These are phyloP conservation scores for Capra hircus DNA, from an alignment of 2,113 vertebrate genomes.

Conservation along the genomic window DNA sequence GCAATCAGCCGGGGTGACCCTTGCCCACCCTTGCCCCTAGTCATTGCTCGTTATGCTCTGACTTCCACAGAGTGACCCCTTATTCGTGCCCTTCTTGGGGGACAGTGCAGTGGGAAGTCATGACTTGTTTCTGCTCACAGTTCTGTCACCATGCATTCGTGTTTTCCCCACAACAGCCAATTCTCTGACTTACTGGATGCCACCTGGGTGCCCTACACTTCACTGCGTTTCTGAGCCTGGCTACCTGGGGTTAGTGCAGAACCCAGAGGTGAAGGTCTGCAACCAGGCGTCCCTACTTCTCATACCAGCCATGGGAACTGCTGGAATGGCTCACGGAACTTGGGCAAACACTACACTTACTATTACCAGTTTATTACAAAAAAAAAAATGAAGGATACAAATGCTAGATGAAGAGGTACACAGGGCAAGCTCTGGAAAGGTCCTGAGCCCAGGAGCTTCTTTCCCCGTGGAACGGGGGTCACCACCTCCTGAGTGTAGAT, in stretches of 20 bases:
- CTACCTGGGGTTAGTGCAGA: not conserved
- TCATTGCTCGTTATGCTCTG: not conserved
- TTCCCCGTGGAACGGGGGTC: fast-evolving
- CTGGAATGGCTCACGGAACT: not conserved
- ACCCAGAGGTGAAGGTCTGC: not conserved
- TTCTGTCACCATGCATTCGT: not conserved
- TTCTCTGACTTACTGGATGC: not conserved
- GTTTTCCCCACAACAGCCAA: not conserved
- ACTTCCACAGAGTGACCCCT: not conserved
- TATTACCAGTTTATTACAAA: not conserved
- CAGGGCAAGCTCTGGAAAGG: not conserved
- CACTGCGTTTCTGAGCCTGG: not conserved
- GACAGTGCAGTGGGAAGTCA: not conserved
- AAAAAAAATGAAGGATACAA: not conserved
- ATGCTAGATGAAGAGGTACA: not conserved
- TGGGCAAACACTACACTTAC: not conserved
- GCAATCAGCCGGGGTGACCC: not conserved
- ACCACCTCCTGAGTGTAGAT: not conserved
- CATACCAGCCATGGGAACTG: not conserved
- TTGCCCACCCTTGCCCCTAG: not conserved
- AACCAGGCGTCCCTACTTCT: not conserved
- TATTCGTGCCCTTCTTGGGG: not conserved
- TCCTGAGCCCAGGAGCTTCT: not conserved
- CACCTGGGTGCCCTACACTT: not conserved
- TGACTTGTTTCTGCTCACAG: not conserved